Conservation (phyloP, 2,888 invertebrate genomes). For the Tiliacea citrago region DNA sequence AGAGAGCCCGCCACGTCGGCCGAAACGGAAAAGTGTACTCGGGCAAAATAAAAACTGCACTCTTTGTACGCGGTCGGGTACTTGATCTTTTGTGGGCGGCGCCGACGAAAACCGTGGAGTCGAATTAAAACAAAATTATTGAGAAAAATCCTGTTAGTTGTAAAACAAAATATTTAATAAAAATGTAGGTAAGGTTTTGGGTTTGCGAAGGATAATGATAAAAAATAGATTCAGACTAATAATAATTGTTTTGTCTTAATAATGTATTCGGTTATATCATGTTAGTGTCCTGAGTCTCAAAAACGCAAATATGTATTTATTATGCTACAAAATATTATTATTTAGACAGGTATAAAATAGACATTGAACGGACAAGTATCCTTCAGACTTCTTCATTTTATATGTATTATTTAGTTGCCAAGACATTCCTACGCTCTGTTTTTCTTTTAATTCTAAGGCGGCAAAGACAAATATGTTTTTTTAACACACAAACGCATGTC, state of each 20-base stretch:
- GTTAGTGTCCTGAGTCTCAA: not conserved
- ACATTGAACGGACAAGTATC: constrained; percentile 7
- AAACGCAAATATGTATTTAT: constrained; percentile 14
- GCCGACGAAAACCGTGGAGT: constrained; percentile 71
- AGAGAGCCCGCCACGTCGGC: constrained; percentile 68
- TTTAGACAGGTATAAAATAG: not conserved
- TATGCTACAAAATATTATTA: constrained; percentile 10
- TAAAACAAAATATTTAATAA: not conserved
- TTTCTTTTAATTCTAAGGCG: not conserved
- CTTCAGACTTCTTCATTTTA: constrained; percentile 10
- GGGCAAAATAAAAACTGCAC: constrained; percentile 84
- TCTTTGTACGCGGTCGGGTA: constrained; percentile 78
- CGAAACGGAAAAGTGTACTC: constrained; percentile 83
- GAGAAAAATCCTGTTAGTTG: not conserved
- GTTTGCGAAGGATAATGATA: not conserved
- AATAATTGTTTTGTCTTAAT: not conserved
- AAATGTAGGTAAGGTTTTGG: not conserved
- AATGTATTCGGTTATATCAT: not conserved
- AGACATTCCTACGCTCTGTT: not conserved
- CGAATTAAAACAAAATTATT: constrained; percentile 16
- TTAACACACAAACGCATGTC: constrained; percentile 9
- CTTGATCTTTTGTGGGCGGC: constrained; percentile 85
- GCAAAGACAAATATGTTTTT: constrained; percentile 29
- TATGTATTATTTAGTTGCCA: constrained; percentile 7
- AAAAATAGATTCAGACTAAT: too few relatives aligned